Evolutionary conservation across 2,888 invertebrate species (phyloP), one percentile per base, ranked within the genome.

Genomic region (Pantelozetes paolii): DNA sequence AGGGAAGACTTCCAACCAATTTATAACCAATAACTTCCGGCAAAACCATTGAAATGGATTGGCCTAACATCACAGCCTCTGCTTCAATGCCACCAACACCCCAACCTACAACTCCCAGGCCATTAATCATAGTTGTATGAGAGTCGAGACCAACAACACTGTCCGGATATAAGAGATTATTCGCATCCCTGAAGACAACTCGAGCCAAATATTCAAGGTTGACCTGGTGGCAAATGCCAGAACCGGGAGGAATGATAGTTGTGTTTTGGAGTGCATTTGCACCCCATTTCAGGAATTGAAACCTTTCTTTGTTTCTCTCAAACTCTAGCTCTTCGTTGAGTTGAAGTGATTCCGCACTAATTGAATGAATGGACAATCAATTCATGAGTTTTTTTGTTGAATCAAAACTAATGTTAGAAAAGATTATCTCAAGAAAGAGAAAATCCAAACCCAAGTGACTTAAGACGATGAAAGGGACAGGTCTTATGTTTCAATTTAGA

Each of bases 111-210:
- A 98, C 91, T 0, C 98, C 97, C 3, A 97, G 86, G 0, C 97
- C 97, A 81, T 96, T 96, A 78, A 98, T 95, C 97, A 99, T 98
- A 18, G 98, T 98, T 1, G 98, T 99, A 81, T 99, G 98, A 0
- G 95, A 95, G 86, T 99, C 99, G 0, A 98, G 98, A 11, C 98
- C 98, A 54, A 99, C 97, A 77, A 94, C 89, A 13, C 91, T 91
- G 83, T 96, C 95, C 0, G 94, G 94, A 81, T 92, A 89, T 1
- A 95, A 83, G 0, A 89, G 79, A 70, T 84, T 81, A 62, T 86
- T 84, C 20, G 86, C 79, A 54, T 78, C 75, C 20, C 75, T 80
- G 81, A 97, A 97, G 45, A 97, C 95, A 18, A 97, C 94, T 74
- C 92, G 85, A 0, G 92, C 92, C 70, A 98, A 83, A 81, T 95